phyloP scores from a whole-genome alignment of 2,888 invertebrate genomes.

The Tridacna gigas region DNA sequence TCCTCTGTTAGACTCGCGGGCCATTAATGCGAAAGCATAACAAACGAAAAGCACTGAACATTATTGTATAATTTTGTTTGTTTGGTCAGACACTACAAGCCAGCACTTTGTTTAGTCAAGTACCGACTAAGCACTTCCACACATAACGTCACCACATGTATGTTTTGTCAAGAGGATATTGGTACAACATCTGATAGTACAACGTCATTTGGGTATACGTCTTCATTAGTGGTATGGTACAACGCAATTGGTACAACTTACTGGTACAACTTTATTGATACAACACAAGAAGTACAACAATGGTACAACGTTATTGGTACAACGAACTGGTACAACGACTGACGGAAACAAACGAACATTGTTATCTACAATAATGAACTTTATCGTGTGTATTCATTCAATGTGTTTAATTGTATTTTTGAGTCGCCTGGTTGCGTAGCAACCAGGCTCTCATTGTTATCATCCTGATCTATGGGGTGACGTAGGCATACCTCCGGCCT shows the following conservation, averaged over 20 bases:
- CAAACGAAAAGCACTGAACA: neutral
- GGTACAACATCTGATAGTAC: neutral
- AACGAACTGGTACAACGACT: neutral
- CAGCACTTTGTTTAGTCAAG: neutral
- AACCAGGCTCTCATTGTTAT: no score
- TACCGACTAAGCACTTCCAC: neutral
- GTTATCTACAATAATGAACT: neutral
- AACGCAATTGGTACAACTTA: no score
- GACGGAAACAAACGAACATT: neutral
- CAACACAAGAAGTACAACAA: no score
- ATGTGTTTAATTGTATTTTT: no score
- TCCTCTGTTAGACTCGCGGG: neutral
- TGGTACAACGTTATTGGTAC: no score
- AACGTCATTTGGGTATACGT: neutral
- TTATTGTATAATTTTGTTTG: no score
- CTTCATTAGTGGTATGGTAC: neutral
- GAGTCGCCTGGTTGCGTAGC: no score
- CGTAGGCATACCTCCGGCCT: no score
- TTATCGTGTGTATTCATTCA: no score
- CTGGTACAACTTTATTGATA: neutral
- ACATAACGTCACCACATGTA: neutral
- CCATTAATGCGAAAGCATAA: neutral
- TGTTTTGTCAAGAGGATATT: neutral
- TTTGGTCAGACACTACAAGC: neutral
- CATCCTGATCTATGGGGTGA: no score